Percentiles rank a stretch among this genome's conserved stretches.
These are phyloP conservation scores for Burhinus oedicnemus DNA, from an alignment of 2,113 vertebrate species.

Conservation along the genomic window DNA sequence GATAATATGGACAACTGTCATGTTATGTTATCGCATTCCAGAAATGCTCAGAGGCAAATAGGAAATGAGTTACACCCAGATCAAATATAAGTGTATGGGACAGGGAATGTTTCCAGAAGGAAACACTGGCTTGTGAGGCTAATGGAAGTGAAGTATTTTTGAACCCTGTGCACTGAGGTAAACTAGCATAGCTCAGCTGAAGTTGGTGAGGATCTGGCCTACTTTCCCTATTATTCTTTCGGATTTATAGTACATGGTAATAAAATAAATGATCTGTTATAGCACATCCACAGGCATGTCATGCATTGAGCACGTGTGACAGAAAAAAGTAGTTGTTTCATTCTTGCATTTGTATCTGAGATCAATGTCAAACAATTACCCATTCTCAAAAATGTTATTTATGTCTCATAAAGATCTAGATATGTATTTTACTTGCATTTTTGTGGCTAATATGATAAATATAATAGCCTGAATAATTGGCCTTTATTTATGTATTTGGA, in stretches of 20 bases:
- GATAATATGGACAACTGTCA: not conserved
- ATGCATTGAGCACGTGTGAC: not conserved
- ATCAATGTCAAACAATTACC: not conserved
- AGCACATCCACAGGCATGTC: not conserved
- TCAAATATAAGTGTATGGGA: not conserved
- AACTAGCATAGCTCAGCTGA: not conserved
- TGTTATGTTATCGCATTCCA: not conserved
- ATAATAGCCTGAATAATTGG: not conserved
- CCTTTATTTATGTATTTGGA: not conserved
- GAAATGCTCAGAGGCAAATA: not conserved
- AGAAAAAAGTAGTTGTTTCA: not conserved
- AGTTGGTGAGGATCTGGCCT: not conserved
- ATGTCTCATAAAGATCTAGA: not conserved
- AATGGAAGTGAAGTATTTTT: not conserved
- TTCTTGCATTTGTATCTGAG: not conserved
- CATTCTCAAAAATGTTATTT: not conserved
- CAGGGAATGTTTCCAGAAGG: not conserved
- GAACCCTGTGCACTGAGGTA: not conserved
- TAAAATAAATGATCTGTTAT: not conserved
- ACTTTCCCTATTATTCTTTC: not conserved
- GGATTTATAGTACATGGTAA: not conserved
- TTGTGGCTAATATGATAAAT: not conserved
- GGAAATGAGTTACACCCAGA: not conserved
- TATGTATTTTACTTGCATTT: not conserved
- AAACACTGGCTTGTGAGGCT: not conserved